phyloP scores from a whole-genome alignment of 2,888 invertebrate genomes.

The Toxonevra muliebris region DNA sequence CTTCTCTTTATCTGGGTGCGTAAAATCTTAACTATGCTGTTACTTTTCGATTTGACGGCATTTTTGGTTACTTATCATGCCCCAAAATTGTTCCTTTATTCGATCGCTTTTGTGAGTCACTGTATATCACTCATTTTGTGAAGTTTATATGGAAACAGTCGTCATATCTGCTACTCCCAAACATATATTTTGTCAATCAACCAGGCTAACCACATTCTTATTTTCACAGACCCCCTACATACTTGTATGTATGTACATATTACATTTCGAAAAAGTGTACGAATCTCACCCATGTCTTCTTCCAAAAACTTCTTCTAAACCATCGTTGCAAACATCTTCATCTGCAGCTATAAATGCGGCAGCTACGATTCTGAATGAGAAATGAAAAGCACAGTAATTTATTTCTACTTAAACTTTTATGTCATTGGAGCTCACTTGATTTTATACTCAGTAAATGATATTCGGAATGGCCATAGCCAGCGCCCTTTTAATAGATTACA shows the following conservation, averaged over 20 bases:
- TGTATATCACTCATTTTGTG: no score
- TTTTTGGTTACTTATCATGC: no score
- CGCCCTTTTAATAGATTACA: slow-evolving; percentile 63
- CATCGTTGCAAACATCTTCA: slow-evolving; percentile 78
- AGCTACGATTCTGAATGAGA: slow-evolving; percentile 68
- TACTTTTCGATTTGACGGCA: no score
- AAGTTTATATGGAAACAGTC: no score
- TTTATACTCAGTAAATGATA: slow-evolving; percentile 61
- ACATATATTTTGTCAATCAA: no score
- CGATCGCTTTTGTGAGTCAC: no score
- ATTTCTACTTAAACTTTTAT: neutral
- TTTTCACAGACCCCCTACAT: neutral
- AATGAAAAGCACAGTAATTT: neutral
- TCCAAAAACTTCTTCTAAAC: slow-evolving; percentile 74
- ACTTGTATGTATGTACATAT: neutral
- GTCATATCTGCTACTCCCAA: no score
- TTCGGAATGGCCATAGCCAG: slow-evolving; percentile 66
- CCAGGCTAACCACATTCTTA: neutral
- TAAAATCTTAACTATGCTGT: no score
- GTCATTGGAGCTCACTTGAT: slow-evolving; percentile 56
- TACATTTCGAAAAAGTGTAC: neutral
- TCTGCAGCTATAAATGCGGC: slow-evolving; percentile 71
- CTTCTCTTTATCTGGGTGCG: no score
- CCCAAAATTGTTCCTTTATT: no score
- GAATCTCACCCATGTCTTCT: slow-evolving; percentile 68